Conservation (phyloP, 30 jellyfish, hydroid and myxozoan genomes). For the Mastigias papua region DNA sequence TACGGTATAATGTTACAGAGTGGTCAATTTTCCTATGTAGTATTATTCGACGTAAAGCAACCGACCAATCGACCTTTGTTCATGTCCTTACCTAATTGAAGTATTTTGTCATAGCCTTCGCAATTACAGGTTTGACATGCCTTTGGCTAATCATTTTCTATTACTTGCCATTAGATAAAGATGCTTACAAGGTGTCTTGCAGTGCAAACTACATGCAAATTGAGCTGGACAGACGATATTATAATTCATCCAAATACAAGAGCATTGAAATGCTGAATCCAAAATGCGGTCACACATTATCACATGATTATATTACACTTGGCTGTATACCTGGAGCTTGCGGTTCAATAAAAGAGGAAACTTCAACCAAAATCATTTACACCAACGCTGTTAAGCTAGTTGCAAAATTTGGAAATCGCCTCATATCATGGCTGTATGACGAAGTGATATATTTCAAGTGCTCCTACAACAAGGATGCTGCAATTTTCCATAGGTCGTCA, state of each 20-base stretch:
- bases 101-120: no score
- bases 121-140: no score
- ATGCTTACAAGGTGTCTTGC: conserved; percentile 15
- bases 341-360: not conserved
- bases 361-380: not conserved
- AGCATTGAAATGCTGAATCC: not conserved
- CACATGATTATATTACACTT: conserved; percentile 13
- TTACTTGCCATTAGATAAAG: not conserved
- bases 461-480: not conserved
- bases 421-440: not conserved
- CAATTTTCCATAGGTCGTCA: not conserved
- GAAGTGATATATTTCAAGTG: not conserved
- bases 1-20: no score
- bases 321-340: conserved; percentile 14
- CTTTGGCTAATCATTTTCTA: not conserved
- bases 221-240: conserved; percentile 22
- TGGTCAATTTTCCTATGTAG: no score
- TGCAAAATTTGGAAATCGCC: not conserved
- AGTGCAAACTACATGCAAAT: conserved; percentile 1
- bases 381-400: not conserved
- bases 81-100: no score
- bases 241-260: not conserved
- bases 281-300: not conserved
- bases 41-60: no score
- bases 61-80: no score